These are phyloP conservation scores for Verasper variegatus DNA, from an alignment of 2,113 vertebrate species.

Conservation along the genomic window DNA sequence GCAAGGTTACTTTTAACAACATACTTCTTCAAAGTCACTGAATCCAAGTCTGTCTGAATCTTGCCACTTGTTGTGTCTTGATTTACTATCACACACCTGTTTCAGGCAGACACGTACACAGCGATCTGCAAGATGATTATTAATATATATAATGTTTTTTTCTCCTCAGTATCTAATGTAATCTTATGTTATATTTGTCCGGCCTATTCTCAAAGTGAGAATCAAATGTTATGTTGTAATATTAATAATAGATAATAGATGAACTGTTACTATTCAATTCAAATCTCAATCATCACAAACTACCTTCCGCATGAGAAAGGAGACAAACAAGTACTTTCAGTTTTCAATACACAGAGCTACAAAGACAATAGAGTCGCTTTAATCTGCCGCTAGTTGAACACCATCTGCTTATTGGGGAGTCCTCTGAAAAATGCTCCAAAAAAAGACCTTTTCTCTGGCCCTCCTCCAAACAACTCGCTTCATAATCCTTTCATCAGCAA, in stretches of 20 bases:
- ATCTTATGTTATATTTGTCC: not conserved
- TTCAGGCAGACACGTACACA: too few relatives aligned
- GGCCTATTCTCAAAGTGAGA: not conserved
- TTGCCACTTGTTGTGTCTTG: too few relatives aligned
- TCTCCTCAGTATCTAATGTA: too few relatives aligned
- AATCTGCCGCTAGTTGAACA: slow-evolving; percentile 53
- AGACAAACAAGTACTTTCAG: slow-evolving; percentile 36
- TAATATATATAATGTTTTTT: too few relatives aligned
- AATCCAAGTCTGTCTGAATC: too few relatives aligned
- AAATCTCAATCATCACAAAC: slow-evolving; percentile 15
- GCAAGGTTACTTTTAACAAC: too few relatives aligned
- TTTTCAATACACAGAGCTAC: slow-evolving; percentile 53
- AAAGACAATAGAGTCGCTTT: slow-evolving; percentile 55
- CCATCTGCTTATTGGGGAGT: slow-evolving; percentile 63
- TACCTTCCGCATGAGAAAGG: slow-evolving; percentile 10
- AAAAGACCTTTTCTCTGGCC: slow-evolving; percentile 45
- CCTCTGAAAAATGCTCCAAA: slow-evolving; percentile 44
- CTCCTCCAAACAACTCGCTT: slow-evolving; percentile 42
- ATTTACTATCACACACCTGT: too few relatives aligned
- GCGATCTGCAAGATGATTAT: too few relatives aligned
- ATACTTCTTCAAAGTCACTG: too few relatives aligned
- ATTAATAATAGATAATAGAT: too few relatives aligned
- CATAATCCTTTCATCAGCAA: slow-evolving; percentile 53
- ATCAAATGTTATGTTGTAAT: not conserved
- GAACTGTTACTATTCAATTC: not conserved